Percentiles rank a stretch among this genome's conserved stretches.
Conservation (phyloP, 2,888 invertebrate species). For the Netelia virgata region DNA sequence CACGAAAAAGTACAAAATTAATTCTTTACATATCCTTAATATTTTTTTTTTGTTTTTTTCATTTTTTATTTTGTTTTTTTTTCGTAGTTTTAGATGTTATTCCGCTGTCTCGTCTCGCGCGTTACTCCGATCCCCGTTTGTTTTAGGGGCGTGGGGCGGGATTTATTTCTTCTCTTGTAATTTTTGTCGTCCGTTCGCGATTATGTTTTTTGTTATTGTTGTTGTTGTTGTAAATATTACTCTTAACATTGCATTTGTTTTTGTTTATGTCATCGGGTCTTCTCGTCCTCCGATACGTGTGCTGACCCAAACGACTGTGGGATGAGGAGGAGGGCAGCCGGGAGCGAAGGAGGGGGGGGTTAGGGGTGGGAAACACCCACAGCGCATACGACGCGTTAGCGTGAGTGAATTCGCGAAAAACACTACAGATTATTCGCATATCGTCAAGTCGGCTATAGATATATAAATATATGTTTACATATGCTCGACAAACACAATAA, state of each 20-base stretch:
- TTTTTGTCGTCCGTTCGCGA: slow-evolving; percentile 48
- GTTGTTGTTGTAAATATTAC: slow-evolving; percentile 72
- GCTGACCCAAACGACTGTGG: slow-evolving; percentile 51
- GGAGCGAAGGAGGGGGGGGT: slow-evolving; percentile 11
- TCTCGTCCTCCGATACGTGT: slow-evolving; percentile 42
- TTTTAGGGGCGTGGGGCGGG: background rate
- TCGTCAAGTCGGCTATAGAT: slow-evolving; percentile 65
- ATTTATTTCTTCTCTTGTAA: slow-evolving; percentile 20
- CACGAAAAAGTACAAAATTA: slow-evolving; percentile 84
- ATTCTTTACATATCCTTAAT: slow-evolving; percentile 77
- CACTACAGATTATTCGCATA: slow-evolving; percentile 66
- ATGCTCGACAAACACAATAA: slow-evolving; percentile 70
- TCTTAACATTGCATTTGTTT: slow-evolving; percentile 71
- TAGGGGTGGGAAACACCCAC: slow-evolving; percentile 16
- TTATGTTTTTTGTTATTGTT: slow-evolving; percentile 16
- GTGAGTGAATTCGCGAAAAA: slow-evolving; percentile 66
- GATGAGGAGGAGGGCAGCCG: background rate
- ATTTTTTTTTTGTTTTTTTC: slow-evolving; percentile 69
- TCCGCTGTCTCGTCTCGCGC: slow-evolving; percentile 40
- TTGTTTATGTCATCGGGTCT: slow-evolving; percentile 54
- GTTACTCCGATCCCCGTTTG: slow-evolving; percentile 41
- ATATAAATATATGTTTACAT: slow-evolving; percentile 71
- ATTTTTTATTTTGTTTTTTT: slow-evolving; percentile 45
- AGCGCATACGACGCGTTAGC: slow-evolving; percentile 57
- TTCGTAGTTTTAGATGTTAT: slow-evolving; percentile 68